phyloP scores from a whole-genome alignment of 2,888 invertebrate genomes.

The Alloscopus bannaensis region DNA sequence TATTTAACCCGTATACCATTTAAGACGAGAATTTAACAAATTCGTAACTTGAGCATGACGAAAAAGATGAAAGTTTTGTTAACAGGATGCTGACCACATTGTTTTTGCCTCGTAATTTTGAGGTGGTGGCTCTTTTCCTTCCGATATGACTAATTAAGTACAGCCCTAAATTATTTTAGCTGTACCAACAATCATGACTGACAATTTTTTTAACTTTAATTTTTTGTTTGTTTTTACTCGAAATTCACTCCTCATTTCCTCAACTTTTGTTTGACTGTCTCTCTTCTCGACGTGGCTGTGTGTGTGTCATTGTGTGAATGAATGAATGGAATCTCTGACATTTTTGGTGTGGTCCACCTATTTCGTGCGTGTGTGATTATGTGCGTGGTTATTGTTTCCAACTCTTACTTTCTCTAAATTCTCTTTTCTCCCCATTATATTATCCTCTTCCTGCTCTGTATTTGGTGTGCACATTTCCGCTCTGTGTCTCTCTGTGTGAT shows the following conservation, averaged over 20 bases:
- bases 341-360: constrained; percentile 24
- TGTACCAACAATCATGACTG: background rate
- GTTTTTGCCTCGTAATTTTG: no score
- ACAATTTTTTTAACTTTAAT: constrained; percentile 7
- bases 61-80: no score
- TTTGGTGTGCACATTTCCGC: constrained; percentile 29
- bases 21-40: no score
- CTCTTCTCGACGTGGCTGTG: background rate
- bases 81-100: no score
- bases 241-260: constrained; percentile 7
- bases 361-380: constrained; percentile 36
- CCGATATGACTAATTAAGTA: no score
- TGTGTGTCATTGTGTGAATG: constrained; percentile 22
- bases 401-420: background rate
- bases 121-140: no score
- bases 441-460: constrained; percentile 40
- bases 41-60: no score
- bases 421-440: constrained; percentile 10
- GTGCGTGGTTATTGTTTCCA: constrained; percentile 16
- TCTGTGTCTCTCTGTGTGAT: constrained; percentile 25
- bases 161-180: no score
- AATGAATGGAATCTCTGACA: constrained; percentile 10
- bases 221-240: constrained; percentile 7
- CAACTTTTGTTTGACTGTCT: constrained; percentile 24
- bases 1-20: no score